phyloP scores from a whole-genome alignment of 2,797 vertebrate genomes.

The Crax fasciolata region DNA sequence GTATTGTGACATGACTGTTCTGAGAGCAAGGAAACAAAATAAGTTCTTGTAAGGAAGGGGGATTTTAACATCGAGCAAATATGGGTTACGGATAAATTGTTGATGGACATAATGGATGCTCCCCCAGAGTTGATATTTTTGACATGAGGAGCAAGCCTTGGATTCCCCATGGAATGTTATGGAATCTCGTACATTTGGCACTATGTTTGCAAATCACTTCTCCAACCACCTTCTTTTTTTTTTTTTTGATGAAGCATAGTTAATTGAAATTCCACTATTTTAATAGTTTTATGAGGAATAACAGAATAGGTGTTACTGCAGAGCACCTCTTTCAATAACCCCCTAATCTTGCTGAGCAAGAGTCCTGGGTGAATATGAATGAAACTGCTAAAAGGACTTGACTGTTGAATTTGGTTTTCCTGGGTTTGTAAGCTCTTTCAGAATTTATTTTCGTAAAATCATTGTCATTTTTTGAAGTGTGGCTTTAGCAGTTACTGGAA shows the following conservation, averaged over 20 bases:
- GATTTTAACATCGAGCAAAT: background rate
- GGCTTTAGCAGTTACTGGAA: background rate
- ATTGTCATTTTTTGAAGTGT: background rate
- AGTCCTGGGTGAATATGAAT: background rate
- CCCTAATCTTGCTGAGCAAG: background rate
- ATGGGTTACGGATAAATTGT: background rate
- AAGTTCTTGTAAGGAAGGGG: background rate
- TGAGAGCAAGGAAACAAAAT: background rate
- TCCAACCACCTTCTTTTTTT: background rate
- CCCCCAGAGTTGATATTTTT: background rate
- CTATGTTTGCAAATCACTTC: background rate
- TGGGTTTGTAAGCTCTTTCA: background rate
- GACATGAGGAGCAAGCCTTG: background rate
- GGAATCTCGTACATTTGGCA: background rate
- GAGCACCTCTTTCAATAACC: background rate
- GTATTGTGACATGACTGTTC: background rate
- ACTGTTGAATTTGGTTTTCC: background rate
- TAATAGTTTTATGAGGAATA: background rate
- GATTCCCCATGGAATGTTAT: background rate
- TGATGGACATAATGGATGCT: background rate
- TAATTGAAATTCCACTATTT: background rate
- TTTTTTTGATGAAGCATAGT: background rate
- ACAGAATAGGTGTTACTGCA: background rate
- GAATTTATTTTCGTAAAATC: background rate
- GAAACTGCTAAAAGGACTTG: background rate